phyloP scores from a whole-genome alignment of 2,113 vertebrate species.

The Anser brachyrhynchus region DNA sequence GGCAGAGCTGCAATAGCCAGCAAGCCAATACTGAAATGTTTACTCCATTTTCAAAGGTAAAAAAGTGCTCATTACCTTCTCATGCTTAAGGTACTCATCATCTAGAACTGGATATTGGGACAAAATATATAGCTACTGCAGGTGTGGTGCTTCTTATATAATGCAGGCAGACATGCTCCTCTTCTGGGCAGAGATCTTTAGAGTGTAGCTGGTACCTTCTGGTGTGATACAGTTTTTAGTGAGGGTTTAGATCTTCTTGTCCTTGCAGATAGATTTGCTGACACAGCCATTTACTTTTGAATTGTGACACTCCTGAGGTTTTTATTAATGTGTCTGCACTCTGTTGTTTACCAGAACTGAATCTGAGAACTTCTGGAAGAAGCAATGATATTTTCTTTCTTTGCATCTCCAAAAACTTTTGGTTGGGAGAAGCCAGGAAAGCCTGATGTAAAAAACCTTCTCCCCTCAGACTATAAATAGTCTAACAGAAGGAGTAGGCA shows the following conservation, averaged over 20 bases:
- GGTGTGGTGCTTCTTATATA: background rate
- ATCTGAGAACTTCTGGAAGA: background rate
- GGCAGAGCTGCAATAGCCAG: background rate
- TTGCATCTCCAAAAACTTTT: background rate
- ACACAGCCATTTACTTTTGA: background rate
- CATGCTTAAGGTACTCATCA: background rate
- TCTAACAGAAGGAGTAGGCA: background rate
- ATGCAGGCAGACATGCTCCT: background rate
- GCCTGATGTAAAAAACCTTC: accelerated
- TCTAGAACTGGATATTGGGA: background rate
- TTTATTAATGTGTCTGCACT: background rate
- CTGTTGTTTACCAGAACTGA: background rate
- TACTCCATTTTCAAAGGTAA: background rate
- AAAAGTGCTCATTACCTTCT: background rate
- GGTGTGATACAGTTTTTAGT: background rate
- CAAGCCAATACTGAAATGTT: background rate
- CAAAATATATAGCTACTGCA: background rate
- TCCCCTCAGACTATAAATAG: background rate
- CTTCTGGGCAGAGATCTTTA: background rate
- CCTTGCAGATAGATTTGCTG: background rate
- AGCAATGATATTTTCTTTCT: background rate
- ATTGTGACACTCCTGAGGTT: background rate
- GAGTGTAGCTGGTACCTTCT: background rate
- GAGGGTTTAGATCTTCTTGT: background rate
- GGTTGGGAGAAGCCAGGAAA: background rate